Conservation (phyloP, 2,113 vertebrate genomes). For the Trichomycterus rosablanca region DNA sequence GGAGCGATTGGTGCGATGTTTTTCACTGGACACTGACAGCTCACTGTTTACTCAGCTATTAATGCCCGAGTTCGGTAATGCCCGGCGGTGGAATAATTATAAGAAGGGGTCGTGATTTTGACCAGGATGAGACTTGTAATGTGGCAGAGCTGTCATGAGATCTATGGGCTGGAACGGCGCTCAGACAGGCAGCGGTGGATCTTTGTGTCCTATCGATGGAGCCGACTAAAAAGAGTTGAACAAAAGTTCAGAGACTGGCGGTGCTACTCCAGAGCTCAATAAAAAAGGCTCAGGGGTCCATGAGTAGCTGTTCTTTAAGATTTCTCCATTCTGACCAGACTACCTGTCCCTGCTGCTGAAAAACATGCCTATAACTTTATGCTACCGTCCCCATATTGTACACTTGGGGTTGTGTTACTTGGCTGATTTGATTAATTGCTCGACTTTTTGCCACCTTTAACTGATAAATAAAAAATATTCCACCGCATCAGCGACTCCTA, state of each 20-base stretch:
- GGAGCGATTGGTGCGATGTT: constrained; percentile 4
- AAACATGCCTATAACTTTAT: too few relatives aligned
- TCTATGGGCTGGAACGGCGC: constrained; percentile 16
- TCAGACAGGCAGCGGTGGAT: constrained; percentile 1
- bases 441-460: too few relatives aligned
- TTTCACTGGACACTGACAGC: constrained; percentile 23
- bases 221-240: constrained; percentile 13
- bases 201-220: constrained; percentile 2
- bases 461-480: too few relatives aligned
- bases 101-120: constrained; percentile 24
- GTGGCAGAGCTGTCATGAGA: constrained; percentile 26
- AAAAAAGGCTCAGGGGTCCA: constrained; percentile 13
- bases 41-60: constrained; percentile 40
- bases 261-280: constrained; percentile 11
- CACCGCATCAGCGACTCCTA: too few relatives aligned
- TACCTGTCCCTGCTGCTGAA: background rate
- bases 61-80: constrained; percentile 5
- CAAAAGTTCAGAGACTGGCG: too few relatives aligned
- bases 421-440: too few relatives aligned
- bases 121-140: constrained; percentile 24
- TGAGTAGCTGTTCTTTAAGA: constrained; percentile 10
- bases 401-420: background rate
- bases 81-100: constrained; percentile 40
- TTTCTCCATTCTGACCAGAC: background rate
- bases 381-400: background rate